Evolutionary conservation across 2,888 invertebrate species (phyloP).

Genomic region (Himalopsyche tibetana): DNA sequence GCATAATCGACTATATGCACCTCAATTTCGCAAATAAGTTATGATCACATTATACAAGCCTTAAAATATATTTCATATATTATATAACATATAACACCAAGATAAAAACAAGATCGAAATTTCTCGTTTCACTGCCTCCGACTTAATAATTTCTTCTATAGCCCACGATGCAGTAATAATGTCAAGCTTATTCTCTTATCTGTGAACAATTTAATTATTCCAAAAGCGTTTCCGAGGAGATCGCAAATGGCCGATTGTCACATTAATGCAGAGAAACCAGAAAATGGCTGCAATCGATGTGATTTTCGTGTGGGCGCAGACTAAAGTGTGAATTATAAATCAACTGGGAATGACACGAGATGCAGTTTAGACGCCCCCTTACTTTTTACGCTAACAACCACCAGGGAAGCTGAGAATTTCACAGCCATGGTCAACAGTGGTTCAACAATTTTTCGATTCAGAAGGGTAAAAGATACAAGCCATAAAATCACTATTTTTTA

Average conservation of each 20-base stretch:
- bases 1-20: too few relatives aligned
- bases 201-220: slow-evolving; percentile 11
- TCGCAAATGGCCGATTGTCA: slow-evolving; percentile 10
- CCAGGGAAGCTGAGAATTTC: neutral
- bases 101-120: too few relatives aligned
- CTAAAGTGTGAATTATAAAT: slow-evolving; percentile 24
- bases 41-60: too few relatives aligned
- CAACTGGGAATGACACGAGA: neutral
- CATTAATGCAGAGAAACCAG: slow-evolving; percentile 12
- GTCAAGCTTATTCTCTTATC: neutral
- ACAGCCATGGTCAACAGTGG: too few relatives aligned
- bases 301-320: slow-evolving; percentile 20
- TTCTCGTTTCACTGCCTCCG: too few relatives aligned
- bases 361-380: slow-evolving; percentile 26
- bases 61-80: too few relatives aligned
- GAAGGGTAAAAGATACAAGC: too few relatives aligned
- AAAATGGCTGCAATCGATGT: neutral
- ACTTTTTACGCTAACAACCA: neutral
- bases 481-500: too few relatives aligned
- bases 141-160: neutral
- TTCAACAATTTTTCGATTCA: too few relatives aligned
- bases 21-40: too few relatives aligned
- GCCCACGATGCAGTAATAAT: slow-evolving; percentile 4
- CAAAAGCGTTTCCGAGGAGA: slow-evolving; percentile 1
- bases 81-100: too few relatives aligned